Evolutionary conservation across 2,888 invertebrate species (phyloP).

Genomic region (Apomyelois bistriatella): DNA sequence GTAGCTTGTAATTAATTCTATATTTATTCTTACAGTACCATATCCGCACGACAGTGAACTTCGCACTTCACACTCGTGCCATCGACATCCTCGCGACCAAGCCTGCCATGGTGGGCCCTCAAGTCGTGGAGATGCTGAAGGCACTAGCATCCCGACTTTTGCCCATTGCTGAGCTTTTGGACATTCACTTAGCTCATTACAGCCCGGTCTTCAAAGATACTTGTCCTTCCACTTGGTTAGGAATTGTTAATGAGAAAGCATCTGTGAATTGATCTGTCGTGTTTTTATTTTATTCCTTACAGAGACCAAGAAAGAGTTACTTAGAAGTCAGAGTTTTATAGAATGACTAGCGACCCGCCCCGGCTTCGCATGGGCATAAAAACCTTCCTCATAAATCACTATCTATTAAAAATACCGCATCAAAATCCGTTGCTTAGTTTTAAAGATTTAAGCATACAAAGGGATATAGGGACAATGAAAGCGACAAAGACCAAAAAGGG

Average conservation of each 20-base stretch:
- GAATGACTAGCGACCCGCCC: no score
- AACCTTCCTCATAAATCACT: no score
- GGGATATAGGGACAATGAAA: no score
- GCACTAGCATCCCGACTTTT: slow-evolving; percentile 48
- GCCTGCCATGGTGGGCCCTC: slow-evolving; percentile 54
- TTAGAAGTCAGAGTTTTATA: no score
- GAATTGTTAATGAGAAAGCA: slow-evolving; percentile 65
- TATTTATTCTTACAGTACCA: slow-evolving; percentile 47
- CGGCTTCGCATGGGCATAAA: no score
- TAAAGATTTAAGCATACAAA: no score
- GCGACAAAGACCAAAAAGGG: no score
- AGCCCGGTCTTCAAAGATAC: slow-evolving; percentile 65
- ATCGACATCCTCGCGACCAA: slow-evolving; percentile 52
- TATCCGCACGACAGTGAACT: slow-evolving; percentile 61
- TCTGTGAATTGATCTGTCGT: slow-evolving; percentile 14
- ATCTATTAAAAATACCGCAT: no score
- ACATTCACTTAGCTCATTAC: slow-evolving; percentile 59
- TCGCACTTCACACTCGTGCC: slow-evolving; percentile 42
- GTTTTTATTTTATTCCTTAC: neutral
- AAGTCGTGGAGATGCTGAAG: slow-evolving; percentile 58
- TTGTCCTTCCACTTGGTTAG: slow-evolving; percentile 60
- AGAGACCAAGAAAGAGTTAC: no score
- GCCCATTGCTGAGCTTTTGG: slow-evolving; percentile 58
- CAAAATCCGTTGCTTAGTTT: no score
- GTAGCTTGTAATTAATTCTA: no score